These are phyloP conservation scores for Pristionchus maxplancki DNA, from an alignment of 2,888 invertebrate genomes.

Conservation along the genomic window DNA sequence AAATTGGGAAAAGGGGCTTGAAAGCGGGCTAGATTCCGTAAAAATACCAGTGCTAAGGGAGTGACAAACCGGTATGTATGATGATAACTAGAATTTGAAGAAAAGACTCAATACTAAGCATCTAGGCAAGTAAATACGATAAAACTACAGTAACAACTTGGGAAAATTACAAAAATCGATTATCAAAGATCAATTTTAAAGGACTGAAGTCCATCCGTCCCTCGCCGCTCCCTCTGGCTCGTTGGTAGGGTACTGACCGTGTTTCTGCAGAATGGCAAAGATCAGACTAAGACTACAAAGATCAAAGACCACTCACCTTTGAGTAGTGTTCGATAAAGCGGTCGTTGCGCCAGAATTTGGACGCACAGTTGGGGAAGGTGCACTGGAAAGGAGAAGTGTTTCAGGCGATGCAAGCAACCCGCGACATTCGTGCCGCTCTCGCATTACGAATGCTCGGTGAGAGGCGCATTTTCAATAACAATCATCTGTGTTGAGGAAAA, in stretches of 20 bases:
- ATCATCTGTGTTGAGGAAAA: no score
- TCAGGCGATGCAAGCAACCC: no score
- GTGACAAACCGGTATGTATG: background rate
- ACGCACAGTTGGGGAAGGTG: constrained; percentile 37
- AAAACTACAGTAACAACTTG: background rate
- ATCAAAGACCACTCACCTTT: constrained; percentile 44
- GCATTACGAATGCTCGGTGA: no score
- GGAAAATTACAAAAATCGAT: background rate
- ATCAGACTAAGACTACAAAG: constrained; percentile 8
- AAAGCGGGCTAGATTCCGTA: background rate
- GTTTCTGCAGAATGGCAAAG: background rate
- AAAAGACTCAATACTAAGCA: background rate
- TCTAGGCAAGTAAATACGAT: background rate
- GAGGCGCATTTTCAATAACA: no score
- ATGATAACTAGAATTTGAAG: background rate
- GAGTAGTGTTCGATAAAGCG: constrained; percentile 59
- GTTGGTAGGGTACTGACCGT: background rate
- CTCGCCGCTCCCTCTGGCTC: background rate
- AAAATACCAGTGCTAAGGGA: background rate
- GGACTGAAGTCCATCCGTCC: background rate
- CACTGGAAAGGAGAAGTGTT: constrained; percentile 30
- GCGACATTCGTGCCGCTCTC: no score
- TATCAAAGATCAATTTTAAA: background rate
- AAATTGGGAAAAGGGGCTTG: no score
- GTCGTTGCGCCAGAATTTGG: constrained; percentile 70